Conservation (phyloP, 2,113 vertebrate species). For the Protobothrops flavoviridis region DNA sequence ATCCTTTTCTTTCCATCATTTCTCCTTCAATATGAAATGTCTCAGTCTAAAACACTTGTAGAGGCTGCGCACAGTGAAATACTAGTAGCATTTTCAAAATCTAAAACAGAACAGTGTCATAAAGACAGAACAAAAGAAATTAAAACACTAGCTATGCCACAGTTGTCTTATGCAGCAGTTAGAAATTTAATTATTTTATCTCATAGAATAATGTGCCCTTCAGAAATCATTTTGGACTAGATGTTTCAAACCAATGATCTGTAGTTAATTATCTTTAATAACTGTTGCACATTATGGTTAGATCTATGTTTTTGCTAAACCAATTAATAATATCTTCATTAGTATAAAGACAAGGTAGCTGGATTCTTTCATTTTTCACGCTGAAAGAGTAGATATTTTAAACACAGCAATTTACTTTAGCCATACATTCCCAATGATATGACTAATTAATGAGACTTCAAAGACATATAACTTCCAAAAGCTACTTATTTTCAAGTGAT, state of each 20-base stretch:
- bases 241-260: conserved; percentile 88
- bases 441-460: conserved; percentile 84
- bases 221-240: conserved; percentile 87
- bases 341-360: conserved; percentile 85
- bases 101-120: conserved; percentile 69
- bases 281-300: conserved; percentile 88
- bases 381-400: conserved; percentile 84
- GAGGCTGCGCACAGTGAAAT: conserved; percentile 66
- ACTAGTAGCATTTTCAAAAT: conserved; percentile 70
- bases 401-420: conserved; percentile 85
- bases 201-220: conserved; percentile 86
- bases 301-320: conserved; percentile 88
- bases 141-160: conserved; percentile 77
- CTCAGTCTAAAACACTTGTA: conserved; percentile 66
- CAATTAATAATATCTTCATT: conserved; percentile 90
- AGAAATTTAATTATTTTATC: conserved; percentile 90
- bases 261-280: conserved; percentile 89
- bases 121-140: conserved; percentile 83
- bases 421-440: conserved; percentile 79
- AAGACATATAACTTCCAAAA: conserved; percentile 81
- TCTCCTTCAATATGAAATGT: conserved; percentile 73
- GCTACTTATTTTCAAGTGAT: conserved; percentile 80
- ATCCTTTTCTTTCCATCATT: conserved; percentile 75
- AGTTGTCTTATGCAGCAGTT: conserved; percentile 81
- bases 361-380: conserved; percentile 85